phyloP scores from a whole-genome alignment of 2,888 invertebrate genomes.

The Sicus ferrugineus region DNA sequence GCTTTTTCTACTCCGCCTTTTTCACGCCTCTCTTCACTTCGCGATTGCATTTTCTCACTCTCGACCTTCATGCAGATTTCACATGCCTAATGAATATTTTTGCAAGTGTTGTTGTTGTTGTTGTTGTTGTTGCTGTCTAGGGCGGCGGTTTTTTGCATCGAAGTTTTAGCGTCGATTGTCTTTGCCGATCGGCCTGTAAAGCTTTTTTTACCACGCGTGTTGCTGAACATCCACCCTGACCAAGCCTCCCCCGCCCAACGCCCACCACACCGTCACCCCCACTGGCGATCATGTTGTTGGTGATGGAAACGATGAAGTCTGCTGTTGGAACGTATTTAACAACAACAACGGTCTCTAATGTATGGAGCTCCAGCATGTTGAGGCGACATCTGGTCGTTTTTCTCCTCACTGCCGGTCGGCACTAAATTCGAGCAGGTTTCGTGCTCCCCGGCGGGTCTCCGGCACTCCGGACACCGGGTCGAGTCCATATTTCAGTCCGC shows the following conservation, averaged over 20 bases:
- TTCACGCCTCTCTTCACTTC: constrained; percentile 2
- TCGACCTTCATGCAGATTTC: constrained; percentile 40
- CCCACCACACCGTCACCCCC: too few species aligned
- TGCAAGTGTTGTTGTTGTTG: constrained; percentile 23
- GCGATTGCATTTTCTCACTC: neutral
- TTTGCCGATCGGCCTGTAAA: too few species aligned
- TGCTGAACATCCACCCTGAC: too few species aligned
- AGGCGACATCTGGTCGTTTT: constrained; percentile 36
- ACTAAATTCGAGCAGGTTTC: neutral
- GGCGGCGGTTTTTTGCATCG: too few species aligned
- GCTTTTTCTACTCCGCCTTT: neutral
- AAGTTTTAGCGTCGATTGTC: too few species aligned
- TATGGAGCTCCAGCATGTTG: too few species aligned
- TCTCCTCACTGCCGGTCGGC: constrained; percentile 34
- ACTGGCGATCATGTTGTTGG: neutral
- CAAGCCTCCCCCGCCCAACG: too few species aligned
- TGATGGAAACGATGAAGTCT: too few species aligned
- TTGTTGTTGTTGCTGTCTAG: constrained; percentile 38
- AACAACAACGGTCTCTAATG: too few species aligned
- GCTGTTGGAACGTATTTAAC: too few species aligned
- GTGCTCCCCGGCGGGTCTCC: neutral
- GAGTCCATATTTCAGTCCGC: constrained; percentile 1
- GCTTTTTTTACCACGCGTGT: too few species aligned
- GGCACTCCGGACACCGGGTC: neutral
- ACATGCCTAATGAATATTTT: constrained; percentile 52